phyloP scores from a whole-genome alignment of 2,797 vertebrate genomes.

The Balearica regulorum region DNA sequence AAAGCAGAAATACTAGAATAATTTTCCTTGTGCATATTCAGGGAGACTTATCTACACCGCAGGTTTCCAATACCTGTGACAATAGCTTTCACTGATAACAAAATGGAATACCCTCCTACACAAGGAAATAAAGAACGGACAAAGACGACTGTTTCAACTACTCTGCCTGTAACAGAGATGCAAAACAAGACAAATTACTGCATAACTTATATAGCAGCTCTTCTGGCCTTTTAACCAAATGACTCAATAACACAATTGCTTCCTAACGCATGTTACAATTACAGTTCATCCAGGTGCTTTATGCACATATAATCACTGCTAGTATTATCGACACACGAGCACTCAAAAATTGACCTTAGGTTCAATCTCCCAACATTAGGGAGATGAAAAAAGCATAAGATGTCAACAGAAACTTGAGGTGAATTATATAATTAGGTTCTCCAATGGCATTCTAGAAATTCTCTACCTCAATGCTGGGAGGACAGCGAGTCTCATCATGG shows the following conservation, averaged over 20 bases:
- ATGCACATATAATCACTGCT: neutral
- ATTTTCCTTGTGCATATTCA: neutral
- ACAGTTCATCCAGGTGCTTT: neutral
- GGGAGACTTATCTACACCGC: neutral
- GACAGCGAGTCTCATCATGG: slow-evolving; percentile 71
- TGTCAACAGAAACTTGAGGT: neutral
- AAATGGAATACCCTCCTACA: neutral
- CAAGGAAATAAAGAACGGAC: neutral
- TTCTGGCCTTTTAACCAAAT: neutral
- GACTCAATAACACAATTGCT: neutral
- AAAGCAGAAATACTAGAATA: neutral
- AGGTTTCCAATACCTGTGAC: neutral
- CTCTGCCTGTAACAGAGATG: neutral
- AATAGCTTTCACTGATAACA: neutral
- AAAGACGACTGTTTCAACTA: neutral
- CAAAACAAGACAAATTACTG: neutral
- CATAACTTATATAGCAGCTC: neutral
- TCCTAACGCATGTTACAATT: neutral
- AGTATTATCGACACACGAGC: neutral
- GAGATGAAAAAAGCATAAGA: neutral
- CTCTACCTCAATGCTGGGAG: slow-evolving; percentile 85
- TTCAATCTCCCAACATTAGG: neutral
- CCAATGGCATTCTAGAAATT: neutral
- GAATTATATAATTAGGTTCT: neutral
- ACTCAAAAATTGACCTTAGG: neutral